Percentiles rank a stretch among this genome's conserved stretches.
phyloP scores from a whole-genome alignment of 2,888 invertebrate genomes.

The Chalcis sispes region DNA sequence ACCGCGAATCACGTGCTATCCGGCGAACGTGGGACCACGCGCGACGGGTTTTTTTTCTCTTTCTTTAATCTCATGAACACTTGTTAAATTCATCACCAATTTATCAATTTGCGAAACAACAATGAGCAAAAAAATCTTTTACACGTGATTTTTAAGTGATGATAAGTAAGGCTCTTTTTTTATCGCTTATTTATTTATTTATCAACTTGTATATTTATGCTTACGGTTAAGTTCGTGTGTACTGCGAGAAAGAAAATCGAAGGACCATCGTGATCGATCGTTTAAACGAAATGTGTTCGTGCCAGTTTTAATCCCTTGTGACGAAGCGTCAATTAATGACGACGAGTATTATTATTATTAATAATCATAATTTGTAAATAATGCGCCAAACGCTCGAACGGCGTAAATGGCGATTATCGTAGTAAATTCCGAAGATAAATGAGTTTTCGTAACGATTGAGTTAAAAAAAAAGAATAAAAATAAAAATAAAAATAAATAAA shows the following conservation, averaged over 20 bases:
- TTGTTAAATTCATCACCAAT: not conserved
- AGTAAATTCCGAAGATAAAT: constrained; percentile 1
- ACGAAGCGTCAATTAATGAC: not conserved
- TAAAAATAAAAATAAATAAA: no score
- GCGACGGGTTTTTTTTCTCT: no score
- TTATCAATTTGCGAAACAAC: no score
- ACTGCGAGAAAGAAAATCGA: not conserved
- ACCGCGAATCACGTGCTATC: not conserved
- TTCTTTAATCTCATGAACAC: not conserved
- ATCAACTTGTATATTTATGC: not conserved
- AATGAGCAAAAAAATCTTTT: no score
- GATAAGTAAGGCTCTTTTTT: no score
- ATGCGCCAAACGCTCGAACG: not conserved
- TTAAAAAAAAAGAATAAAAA: not conserved
- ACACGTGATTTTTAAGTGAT: no score
- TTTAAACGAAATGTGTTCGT: constrained; percentile 23
- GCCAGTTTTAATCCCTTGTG: constrained; percentile 12
- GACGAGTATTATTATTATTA: constrained; percentile 34
- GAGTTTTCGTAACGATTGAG: constrained; percentile 29
- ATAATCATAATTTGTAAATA: constrained; percentile 43
- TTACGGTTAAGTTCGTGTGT: not conserved
- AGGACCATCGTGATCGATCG: not conserved
- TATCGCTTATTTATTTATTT: constrained; percentile 14
- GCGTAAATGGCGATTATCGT: not conserved
- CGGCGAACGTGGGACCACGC: constrained; percentile 20